Evolutionary conservation across 2,797 vertebrate species (phyloP), one percentile per base, ranked within the genome.

Genomic region (Pterois miles): DNA sequence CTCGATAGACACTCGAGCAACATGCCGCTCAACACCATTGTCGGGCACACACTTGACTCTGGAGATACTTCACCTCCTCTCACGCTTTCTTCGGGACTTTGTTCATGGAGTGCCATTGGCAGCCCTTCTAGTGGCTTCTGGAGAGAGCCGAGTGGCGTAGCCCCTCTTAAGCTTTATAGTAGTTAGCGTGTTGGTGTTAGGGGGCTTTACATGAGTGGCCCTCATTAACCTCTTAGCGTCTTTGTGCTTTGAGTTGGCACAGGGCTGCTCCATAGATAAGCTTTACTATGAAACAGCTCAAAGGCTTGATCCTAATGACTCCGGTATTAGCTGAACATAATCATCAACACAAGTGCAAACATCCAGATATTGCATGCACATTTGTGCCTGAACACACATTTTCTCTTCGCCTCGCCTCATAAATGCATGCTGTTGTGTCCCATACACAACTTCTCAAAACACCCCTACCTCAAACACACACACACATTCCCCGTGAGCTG

Each of bases 171-270:
- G 86, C 88, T 90, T 87, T 86, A 54, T 87, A 88, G 80, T 70
- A 36, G 83, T 90, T 91, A 87, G 90, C 76, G 76, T 86, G 89
- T 92, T 92, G 85, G 84, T 86, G 80, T 90, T 87, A 78, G 83
- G 66, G 86, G 82, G 86, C 87, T 90, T 91, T 92, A 88, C 85
- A 89, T 72, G 83, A 91, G 91, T 91, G 90, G 87, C 78, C 85
- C 90, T 94, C 80, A 91, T 94, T 93, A 93, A 89, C 92, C 91
- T 89, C 83, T 90, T 76, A 75, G 83, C 57, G 57, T 89, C 86
- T 92, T 92, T 94, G 89, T 91, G 86, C 69, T 88, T 81, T 64
- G 83, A 90, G 88, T 91, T 89, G 85, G 90, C 87, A 83, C 86
- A 83, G 84, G 82, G 86, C 92, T 71, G 83, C 86, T 91, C 90